Conservation (phyloP, 1,140 invertebrate species). For the Atta cephalotes region DNA sequence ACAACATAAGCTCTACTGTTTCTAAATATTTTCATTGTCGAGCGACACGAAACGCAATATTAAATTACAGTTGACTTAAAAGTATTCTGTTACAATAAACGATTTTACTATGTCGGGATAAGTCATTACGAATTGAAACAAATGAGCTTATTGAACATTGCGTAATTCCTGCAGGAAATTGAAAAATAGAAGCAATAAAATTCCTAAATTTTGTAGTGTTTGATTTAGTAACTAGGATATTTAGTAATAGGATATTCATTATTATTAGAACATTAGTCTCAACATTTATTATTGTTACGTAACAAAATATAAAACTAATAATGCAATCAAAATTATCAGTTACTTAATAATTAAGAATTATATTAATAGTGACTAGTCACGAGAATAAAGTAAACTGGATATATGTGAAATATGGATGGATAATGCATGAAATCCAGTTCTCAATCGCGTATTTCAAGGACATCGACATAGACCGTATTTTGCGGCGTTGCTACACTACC, state of each 20-base stretch:
- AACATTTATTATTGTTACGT: background rate
- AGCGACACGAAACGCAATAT: background rate
- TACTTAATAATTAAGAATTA: background rate
- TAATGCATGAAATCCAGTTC: slow-evolving; percentile 58
- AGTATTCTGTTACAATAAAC: slow-evolving; percentile 16
- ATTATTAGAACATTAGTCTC: background rate
- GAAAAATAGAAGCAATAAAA: background rate
- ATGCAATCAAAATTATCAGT: background rate
- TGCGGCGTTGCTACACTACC: slow-evolving; percentile 5
- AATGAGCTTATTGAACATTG: background rate
- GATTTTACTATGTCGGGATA: background rate
- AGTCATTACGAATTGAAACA: background rate
- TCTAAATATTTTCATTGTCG: slow-evolving; percentile 13
- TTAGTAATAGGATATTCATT: background rate
- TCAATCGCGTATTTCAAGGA: slow-evolving; percentile 58
- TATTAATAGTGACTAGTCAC: slow-evolving; percentile 20
- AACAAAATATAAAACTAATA: slow-evolving; percentile 4
- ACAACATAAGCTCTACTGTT: background rate
- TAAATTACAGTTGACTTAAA: background rate
- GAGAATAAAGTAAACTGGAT: background rate
- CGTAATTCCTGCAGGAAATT: background rate
- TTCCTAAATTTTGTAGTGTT: background rate
- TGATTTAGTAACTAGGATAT: background rate
- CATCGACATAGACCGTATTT: slow-evolving; percentile 46
- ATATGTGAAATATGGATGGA: slow-evolving; percentile 10